Percentiles rank a stretch among this genome's conserved stretches.
These are phyloP conservation scores for Phasia obesa DNA, from an alignment of 2,888 invertebrate genomes.

Conservation along the genomic window DNA sequence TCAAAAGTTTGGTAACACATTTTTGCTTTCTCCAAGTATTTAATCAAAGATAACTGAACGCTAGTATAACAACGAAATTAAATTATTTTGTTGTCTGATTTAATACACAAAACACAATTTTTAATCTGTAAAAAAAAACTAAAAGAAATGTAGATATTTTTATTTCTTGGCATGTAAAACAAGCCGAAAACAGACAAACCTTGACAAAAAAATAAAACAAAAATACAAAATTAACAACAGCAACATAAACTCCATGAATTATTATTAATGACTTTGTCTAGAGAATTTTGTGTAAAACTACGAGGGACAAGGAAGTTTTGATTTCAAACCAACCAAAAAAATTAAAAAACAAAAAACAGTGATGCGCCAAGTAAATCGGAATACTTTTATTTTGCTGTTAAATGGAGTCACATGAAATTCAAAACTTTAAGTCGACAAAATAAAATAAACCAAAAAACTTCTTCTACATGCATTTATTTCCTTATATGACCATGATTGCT, in stretches of 20 bases:
- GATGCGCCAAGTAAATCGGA: slow-evolving; percentile 43
- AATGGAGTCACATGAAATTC: slow-evolving; percentile 48
- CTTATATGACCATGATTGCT: not conserved
- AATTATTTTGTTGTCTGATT: not conserved
- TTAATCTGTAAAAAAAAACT: slow-evolving; percentile 47
- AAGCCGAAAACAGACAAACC: slow-evolving; percentile 67
- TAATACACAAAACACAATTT: slow-evolving; percentile 49
- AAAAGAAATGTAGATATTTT: slow-evolving; percentile 62
- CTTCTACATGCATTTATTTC: not conserved
- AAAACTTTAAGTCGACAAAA: slow-evolving; percentile 47
- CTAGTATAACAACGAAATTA: not conserved
- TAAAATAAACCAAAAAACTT: slow-evolving; percentile 2
- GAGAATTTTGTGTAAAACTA: slow-evolving; percentile 77
- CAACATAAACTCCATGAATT: slow-evolving; percentile 71
- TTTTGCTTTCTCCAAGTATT: not conserved
- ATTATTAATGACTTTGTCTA: slow-evolving; percentile 78
- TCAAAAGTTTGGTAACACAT: not conserved
- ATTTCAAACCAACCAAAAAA: slow-evolving; percentile 64
- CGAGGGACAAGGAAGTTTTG: slow-evolving; percentile 71
- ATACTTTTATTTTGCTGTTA: slow-evolving; percentile 5
- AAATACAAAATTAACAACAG: slow-evolving; percentile 50
- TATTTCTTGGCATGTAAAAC: slow-evolving; percentile 70
- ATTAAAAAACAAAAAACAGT: slow-evolving; percentile 11
- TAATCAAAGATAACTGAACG: not conserved
- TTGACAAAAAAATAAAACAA: slow-evolving; percentile 47